Conservation (phyloP, 2,888 invertebrate genomes). For the Drosophila multiciliata region DNA sequence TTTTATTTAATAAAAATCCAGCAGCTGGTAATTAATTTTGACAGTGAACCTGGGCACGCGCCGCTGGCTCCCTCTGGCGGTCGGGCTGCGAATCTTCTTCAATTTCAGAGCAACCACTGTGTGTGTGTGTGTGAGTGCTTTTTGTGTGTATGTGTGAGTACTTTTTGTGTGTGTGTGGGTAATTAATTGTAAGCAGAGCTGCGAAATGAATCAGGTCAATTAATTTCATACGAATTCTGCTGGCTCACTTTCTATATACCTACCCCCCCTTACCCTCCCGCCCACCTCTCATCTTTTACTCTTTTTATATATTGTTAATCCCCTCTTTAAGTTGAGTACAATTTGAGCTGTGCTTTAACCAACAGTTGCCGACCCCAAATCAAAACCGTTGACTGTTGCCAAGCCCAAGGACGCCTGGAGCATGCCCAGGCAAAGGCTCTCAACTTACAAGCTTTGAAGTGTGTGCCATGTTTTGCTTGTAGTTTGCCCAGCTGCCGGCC, state of each 20-base stretch:
- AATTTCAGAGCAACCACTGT: slow-evolving; percentile 50
- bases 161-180: slow-evolving; percentile 54
- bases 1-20: slow-evolving; percentile 77
- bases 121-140: background rate
- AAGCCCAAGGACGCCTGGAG: slow-evolving; percentile 6
- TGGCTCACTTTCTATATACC: background rate
- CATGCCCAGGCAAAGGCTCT: slow-evolving; percentile 13
- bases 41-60: slow-evolving; percentile 78
- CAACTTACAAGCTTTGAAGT: slow-evolving; percentile 31
- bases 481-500: slow-evolving; percentile 52
- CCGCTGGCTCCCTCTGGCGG: slow-evolving; percentile 43
- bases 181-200: slow-evolving; percentile 83
- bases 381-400: slow-evolving; percentile 40
- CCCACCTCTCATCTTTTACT: background rate
- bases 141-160: slow-evolving; percentile 2
- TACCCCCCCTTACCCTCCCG: background rate
- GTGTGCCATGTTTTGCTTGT: slow-evolving; percentile 43
- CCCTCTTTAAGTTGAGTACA: slow-evolving; percentile 31
- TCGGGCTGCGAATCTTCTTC: slow-evolving; percentile 48
- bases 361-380: slow-evolving; percentile 42
- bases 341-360: slow-evolving; percentile 41
- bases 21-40: slow-evolving; percentile 78
- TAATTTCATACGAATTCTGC: slow-evolving; percentile 74
- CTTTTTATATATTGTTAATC: background rate
- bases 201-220: slow-evolving; percentile 83